These are phyloP conservation scores for Stichopus chloronotus DNA, from an alignment of 35 echinoderm and acorn worm genomes.

Conservation along the genomic window DNA sequence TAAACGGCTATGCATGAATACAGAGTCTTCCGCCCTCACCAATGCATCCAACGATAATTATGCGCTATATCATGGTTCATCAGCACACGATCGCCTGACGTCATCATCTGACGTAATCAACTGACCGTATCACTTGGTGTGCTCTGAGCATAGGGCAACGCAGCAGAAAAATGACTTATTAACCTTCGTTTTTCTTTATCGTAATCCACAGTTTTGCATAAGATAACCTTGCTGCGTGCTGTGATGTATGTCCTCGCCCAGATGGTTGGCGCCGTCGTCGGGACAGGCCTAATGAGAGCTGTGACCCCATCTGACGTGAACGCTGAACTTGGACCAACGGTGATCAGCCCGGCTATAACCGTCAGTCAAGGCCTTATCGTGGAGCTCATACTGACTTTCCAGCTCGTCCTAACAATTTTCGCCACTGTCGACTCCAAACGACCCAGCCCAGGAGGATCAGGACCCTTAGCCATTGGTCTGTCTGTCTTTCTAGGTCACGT, in stretches of 20 bases:
- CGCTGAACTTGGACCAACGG: conserved; percentile 52
- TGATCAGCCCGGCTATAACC: conserved; percentile 29
- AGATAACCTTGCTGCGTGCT: conserved; percentile 64
- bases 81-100: too few species aligned
- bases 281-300: conserved; percentile 60
- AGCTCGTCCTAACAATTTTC: conserved; percentile 91
- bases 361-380: conserved; percentile 73
- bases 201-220: conserved; percentile 42
- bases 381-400: conserved; percentile 78
- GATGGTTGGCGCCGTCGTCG: conserved; percentile 70
- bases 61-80: too few species aligned
- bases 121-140: too few species aligned
- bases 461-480: conserved; percentile 81
- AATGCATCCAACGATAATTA: too few species aligned
- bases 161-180: too few species aligned
- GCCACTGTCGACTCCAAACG: conserved; percentile 85
- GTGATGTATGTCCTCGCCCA: conserved; percentile 79
- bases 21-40: too few species aligned
- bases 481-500: conserved; percentile 86
- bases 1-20: too few species aligned
- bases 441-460: conserved; percentile 76
- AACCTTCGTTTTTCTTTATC: neutral
- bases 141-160: too few species aligned
- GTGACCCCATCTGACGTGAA: conserved; percentile 53
- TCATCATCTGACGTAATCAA: too few species aligned